Percentiles rank a stretch among this genome's conserved stretches.
Evolutionary conservation across 2,888 invertebrate species (phyloP).

Genomic region (Chrysina gloriosa): DNA sequence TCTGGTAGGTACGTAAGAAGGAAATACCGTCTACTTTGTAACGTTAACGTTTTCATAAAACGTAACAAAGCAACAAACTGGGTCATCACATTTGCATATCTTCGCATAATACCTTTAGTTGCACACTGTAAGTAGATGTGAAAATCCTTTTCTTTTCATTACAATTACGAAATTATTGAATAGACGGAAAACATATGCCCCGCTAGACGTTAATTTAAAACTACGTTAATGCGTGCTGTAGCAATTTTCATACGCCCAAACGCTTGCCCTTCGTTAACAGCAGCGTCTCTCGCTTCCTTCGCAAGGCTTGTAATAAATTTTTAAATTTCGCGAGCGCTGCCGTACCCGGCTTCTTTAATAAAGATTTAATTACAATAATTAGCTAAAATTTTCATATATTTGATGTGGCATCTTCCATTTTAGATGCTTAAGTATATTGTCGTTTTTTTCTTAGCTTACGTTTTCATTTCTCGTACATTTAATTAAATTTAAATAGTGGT

Average conservation of each 20-base stretch:
- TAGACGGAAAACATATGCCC: neutral
- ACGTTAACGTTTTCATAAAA: too few species aligned
- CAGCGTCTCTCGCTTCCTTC: conserved; percentile 8
- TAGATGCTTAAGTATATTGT: conserved; percentile 6
- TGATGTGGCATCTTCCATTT: conserved; percentile 11
- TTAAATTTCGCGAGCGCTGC: conserved; percentile 8
- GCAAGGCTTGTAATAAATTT: conserved; percentile 27
- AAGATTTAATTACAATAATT: conserved; percentile 36
- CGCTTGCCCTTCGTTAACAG: conserved; percentile 24
- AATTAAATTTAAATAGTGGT: conserved; percentile 17
- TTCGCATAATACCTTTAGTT: neutral
- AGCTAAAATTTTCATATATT: conserved; percentile 29
- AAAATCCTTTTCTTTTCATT: neutral
- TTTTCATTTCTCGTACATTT: conserved; percentile 9
- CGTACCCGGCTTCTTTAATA: conserved; percentile 19
- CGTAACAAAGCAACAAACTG: too few species aligned
- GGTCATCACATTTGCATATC: too few species aligned
- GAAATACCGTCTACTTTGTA: too few species aligned
- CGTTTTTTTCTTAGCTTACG: conserved; percentile 21
- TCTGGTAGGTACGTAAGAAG: too few species aligned
- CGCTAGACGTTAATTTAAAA: conserved; percentile 5
- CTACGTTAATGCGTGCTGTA: conserved; percentile 6
- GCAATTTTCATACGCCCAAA: conserved; percentile 11
- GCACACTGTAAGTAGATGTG: neutral
- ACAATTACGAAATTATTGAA: conserved; percentile 3